phyloP scores from a whole-genome alignment of 2,888 invertebrate genomes.

The Anodontia alba region DNA sequence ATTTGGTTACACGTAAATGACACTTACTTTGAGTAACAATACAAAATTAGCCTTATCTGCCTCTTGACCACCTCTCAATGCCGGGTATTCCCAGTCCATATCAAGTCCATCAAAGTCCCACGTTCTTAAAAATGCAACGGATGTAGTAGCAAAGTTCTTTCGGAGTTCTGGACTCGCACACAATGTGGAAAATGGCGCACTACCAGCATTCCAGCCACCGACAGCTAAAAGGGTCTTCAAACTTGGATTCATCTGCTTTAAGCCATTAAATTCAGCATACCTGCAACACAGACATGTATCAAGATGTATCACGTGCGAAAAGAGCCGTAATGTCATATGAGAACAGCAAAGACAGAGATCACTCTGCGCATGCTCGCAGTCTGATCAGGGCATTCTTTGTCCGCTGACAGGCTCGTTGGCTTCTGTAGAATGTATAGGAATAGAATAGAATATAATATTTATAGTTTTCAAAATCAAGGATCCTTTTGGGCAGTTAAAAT shows the following conservation, averaged over 20 bases:
- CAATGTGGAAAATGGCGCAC: conserved; percentile 74
- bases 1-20: no score
- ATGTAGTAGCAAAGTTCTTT: conserved; percentile 67
- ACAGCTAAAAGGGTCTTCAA: conserved; percentile 79
- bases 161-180: conserved; percentile 56
- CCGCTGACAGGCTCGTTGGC: no score
- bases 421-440: no score
- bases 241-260: conserved; percentile 73
- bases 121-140: conserved; percentile 67
- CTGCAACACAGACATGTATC: conserved; percentile 28
- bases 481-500: no score
- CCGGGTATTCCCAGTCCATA: conserved; percentile 82
- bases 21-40: conserved; percentile 68
- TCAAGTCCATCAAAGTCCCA: conserved; percentile 80
- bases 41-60: conserved; percentile 75
- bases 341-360: no score
- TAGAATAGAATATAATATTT: no score
- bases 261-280: conserved; percentile 71
- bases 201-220: conserved; percentile 80
- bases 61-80: conserved; percentile 72
- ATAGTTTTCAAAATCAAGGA: no score
- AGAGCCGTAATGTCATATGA: no score
- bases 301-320: no score
- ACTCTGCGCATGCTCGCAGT: no score
- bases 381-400: no score